phyloP scores from a whole-genome alignment of 2,888 invertebrate species.

The Pegoplata infirma region DNA sequence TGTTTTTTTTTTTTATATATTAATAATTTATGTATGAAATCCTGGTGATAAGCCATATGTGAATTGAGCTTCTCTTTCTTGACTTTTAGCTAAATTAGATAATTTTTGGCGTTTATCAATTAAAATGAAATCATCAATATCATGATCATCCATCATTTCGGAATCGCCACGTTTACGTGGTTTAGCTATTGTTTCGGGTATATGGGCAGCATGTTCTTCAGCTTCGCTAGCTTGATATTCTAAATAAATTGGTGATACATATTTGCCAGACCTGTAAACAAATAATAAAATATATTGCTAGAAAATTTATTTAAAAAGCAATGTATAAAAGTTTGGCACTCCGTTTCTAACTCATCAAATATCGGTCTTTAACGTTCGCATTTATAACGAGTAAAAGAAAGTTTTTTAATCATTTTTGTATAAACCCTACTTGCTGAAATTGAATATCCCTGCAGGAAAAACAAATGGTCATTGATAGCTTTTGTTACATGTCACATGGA shows the following conservation, averaged over 20 bases:
- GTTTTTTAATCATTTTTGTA: too few species aligned
- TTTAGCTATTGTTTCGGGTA: slow-evolving; percentile 16
- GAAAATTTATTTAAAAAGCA: too few species aligned
- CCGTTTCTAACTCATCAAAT: too few species aligned
- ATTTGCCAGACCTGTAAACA: slow-evolving; percentile 75
- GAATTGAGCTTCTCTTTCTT: slow-evolving; percentile 73
- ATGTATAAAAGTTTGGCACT: too few species aligned
- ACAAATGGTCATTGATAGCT: too few species aligned
- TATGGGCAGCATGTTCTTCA: slow-evolving; percentile 65
- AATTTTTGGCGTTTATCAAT: slow-evolving; percentile 74
- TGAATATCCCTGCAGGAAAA: too few species aligned
- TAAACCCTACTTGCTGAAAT: too few species aligned
- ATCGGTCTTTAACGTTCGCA: too few species aligned
- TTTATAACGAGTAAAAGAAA: too few species aligned
- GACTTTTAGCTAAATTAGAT: slow-evolving; percentile 69
- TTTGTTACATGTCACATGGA: too few species aligned
- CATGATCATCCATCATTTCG: slow-evolving; percentile 73
- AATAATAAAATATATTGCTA: slow-evolving; percentile 56
- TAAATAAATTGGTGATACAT: slow-evolving; percentile 78
- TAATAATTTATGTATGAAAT: slow-evolving; percentile 68
- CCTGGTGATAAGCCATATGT: slow-evolving; percentile 75
- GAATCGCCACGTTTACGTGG: slow-evolving; percentile 75
- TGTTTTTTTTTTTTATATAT: neutral
- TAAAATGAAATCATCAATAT: slow-evolving; percentile 75
- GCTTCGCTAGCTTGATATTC: slow-evolving; percentile 78